Conservation (phyloP, 1,140 invertebrate species). For the Drosophila funebris region DNA sequence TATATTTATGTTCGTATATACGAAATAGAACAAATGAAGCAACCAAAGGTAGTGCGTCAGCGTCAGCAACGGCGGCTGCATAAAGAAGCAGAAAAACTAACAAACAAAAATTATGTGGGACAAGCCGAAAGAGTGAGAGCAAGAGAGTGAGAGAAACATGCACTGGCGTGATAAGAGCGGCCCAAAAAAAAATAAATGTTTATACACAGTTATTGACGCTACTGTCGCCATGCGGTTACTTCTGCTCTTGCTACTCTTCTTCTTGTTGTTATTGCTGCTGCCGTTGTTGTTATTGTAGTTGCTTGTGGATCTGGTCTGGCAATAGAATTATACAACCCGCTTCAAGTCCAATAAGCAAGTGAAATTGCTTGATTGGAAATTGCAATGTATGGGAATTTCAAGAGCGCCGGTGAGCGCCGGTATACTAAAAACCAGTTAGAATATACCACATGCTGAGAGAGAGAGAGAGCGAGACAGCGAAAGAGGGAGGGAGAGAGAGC, state of each 20-base stretch:
- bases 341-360: constrained; percentile 47
- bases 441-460: constrained; percentile 28
- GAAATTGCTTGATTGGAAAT: constrained; percentile 61
- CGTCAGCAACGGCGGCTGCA: constrained; percentile 20
- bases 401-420: constrained; percentile 14
- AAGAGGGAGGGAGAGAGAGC: constrained; percentile 17
- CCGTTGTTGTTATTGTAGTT: neutral
- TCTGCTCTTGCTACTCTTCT: constrained; percentile 6
- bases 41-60: constrained; percentile 27
- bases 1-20: constrained; percentile 20
- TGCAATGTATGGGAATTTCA: constrained; percentile 64
- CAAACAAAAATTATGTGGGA: constrained; percentile 78
- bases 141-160: constrained; percentile 1
- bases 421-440: constrained; percentile 67
- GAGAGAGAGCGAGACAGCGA: constrained; percentile 1
- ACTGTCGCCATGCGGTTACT: constrained; percentile 36
- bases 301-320: constrained; percentile 1
- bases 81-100: constrained; percentile 73
- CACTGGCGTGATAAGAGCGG: constrained; percentile 37
- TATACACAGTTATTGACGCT: constrained; percentile 53
- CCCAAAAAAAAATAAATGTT: constrained; percentile 34
- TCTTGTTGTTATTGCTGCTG: neutral
- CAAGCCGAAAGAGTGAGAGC: constrained; percentile 48
- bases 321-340: constrained; percentile 58
- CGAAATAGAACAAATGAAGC: constrained; percentile 69